Conservation (phyloP, 2,888 invertebrate species). For the Reticulitermes lucifugus region DNA sequence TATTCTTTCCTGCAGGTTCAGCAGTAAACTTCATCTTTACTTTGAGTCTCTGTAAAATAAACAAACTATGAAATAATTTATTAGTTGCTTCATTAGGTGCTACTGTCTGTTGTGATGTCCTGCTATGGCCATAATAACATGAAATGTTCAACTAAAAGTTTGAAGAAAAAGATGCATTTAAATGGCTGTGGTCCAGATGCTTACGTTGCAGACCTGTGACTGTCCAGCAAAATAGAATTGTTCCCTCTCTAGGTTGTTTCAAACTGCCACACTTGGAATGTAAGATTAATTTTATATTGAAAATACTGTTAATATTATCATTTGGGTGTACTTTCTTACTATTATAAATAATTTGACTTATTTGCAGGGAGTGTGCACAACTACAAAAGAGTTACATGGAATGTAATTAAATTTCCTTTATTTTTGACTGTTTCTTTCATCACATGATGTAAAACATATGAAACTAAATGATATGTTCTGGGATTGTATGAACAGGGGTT, state of each 20-base stretch:
- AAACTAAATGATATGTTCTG: neutral
- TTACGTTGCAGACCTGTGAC: conserved; percentile 7
- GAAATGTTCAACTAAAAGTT: conserved; percentile 39
- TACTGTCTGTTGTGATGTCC: conserved; percentile 51
- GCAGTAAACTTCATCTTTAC: conserved; percentile 4
- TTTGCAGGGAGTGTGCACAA: conserved; percentile 9
- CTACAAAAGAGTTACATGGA: neutral
- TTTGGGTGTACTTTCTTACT: conserved; percentile 12
- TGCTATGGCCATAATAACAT: conserved; percentile 46
- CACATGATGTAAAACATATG: conserved; percentile 25
- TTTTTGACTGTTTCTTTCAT: conserved; percentile 11
- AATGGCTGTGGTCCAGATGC: conserved; percentile 42
- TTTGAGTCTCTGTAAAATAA: conserved; percentile 43
- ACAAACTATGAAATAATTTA: conserved; percentile 40
- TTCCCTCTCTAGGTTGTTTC: conserved; percentile 28
- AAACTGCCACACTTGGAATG: conserved; percentile 33
- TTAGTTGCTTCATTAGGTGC: conserved; percentile 51
- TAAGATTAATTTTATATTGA: conserved; percentile 10
- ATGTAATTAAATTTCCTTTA: conserved; percentile 26
- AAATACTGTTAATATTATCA: neutral
- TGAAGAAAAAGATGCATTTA: conserved; percentile 38
- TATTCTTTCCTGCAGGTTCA: conserved; percentile 22
- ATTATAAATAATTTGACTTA: conserved; percentile 39
- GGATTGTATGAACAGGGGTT: conserved; percentile 5
- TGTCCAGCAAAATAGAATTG: conserved; percentile 36